Percentiles rank a stretch among this genome's conserved stretches.
Conservation (phyloP, 2,888 invertebrate genomes). For the Ceramica pisi region DNA sequence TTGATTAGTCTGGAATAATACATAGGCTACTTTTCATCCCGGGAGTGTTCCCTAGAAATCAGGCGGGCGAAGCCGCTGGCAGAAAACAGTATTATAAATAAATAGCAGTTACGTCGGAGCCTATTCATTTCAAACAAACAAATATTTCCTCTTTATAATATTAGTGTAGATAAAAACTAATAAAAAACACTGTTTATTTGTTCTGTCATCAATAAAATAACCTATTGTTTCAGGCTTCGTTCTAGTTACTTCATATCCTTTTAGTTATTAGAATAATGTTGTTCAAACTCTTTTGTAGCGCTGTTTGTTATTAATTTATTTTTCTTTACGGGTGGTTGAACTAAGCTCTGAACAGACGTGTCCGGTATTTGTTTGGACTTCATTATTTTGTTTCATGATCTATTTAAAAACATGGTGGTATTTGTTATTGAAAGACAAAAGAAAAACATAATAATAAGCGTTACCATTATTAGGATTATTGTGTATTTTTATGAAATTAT, state of each 20-base stretch:
- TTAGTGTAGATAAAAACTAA: no score
- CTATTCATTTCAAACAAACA: no score
- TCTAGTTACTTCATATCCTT: background rate
- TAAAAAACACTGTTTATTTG: background rate
- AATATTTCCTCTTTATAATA: no score
- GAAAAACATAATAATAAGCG: background rate
- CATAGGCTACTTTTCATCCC: no score
- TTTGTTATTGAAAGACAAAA: background rate
- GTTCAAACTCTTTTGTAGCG: slow-evolving; percentile 9
- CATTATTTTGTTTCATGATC: background rate
- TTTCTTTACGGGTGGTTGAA: background rate
- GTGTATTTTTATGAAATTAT: background rate
- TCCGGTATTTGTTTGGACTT: background rate
- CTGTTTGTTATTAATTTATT: slow-evolving; percentile 4
- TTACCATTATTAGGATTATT: background rate
- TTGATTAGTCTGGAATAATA: no score
- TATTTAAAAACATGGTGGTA: background rate
- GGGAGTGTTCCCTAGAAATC: no score
- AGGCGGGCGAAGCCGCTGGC: no score
- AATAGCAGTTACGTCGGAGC: no score
- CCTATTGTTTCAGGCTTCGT: background rate
- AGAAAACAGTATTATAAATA: no score
- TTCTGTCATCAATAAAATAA: background rate
- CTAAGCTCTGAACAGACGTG: slow-evolving; percentile 1
- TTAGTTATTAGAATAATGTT: background rate